phyloP scores from a whole-genome alignment of 2,888 invertebrate genomes.

The Reticulitermes lucifugus region DNA sequence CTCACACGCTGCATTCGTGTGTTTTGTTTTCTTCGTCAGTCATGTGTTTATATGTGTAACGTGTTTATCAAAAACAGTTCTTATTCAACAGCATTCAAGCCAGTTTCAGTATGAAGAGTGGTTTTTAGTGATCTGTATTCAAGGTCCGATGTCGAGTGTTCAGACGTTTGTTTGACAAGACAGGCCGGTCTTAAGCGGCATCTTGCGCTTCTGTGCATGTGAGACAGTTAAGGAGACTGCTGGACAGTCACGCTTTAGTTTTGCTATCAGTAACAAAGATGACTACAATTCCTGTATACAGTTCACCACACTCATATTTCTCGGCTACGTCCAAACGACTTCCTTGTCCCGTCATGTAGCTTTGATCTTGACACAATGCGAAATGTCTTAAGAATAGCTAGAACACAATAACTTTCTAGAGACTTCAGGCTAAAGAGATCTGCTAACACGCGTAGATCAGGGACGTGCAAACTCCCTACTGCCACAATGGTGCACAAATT shows the following conservation, averaged over 20 bases:
- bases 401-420: conserved; percentile 23
- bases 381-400: neutral
- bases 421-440: neutral
- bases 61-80: neutral
- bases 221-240: neutral
- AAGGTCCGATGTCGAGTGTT: conserved; percentile 9
- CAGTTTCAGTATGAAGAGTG: neutral
- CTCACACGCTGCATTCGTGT: neutral
- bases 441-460: neutral
- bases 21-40: neutral
- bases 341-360: neutral
- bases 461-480: neutral
- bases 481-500: neutral
- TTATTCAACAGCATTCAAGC: neutral
- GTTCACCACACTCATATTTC: conserved; percentile 25
- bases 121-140: conserved; percentile 21
- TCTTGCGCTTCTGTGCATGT: neutral
- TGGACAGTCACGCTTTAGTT: neutral
- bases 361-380: conserved; percentile 22
- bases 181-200: conserved; percentile 4
- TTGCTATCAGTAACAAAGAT: neutral
- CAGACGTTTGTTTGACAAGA: conserved; percentile 34
- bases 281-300: conserved; percentile 14
- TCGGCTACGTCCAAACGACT: conserved; percentile 15
- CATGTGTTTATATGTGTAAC: neutral